Percentiles rank a stretch among this genome's conserved stretches.
Evolutionary conservation across 23 tunicate species (phyloP).

Genomic region (Ciona savignyi): DNA sequence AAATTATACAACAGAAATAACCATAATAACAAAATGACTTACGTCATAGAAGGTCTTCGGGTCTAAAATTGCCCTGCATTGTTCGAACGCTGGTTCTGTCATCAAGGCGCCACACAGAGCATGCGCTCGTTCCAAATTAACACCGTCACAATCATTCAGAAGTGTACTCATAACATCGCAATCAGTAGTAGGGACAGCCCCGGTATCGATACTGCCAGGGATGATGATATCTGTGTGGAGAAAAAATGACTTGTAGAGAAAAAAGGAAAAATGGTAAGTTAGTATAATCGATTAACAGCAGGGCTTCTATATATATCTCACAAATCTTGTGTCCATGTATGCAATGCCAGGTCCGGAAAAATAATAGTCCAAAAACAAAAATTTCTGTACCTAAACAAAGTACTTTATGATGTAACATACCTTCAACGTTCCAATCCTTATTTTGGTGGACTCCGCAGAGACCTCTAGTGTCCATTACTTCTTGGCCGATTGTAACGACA

Average conservation of each 20-base stretch:
- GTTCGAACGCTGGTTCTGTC: conserved; percentile 1
- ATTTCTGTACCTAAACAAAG: no score
- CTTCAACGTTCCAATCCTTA: no score
- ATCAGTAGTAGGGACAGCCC: background rate
- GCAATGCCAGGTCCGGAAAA: no score
- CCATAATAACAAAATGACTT: no score
- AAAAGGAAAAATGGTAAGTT: no score
- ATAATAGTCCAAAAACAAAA: no score
- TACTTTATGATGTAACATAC: no score
- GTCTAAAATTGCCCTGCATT: conserved; percentile 1
- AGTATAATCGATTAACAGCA: no score
- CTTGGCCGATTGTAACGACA: conserved; percentile 6
- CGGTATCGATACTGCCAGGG: background rate
- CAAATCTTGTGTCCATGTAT: no score
- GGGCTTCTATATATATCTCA: no score
- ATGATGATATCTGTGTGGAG: background rate
- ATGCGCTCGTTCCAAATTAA: background rate
- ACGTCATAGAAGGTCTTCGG: conserved; percentile 17
- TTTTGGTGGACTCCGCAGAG: background rate
- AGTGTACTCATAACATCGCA: background rate
- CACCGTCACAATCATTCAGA: background rate
- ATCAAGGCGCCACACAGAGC: background rate
- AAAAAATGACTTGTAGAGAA: no score
- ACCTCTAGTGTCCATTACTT: conserved; percentile 1
- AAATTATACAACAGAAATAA: no score